Evolutionary conservation across 2,888 invertebrate genomes (phyloP).

Genomic region (Clepsis dumicolana): DNA sequence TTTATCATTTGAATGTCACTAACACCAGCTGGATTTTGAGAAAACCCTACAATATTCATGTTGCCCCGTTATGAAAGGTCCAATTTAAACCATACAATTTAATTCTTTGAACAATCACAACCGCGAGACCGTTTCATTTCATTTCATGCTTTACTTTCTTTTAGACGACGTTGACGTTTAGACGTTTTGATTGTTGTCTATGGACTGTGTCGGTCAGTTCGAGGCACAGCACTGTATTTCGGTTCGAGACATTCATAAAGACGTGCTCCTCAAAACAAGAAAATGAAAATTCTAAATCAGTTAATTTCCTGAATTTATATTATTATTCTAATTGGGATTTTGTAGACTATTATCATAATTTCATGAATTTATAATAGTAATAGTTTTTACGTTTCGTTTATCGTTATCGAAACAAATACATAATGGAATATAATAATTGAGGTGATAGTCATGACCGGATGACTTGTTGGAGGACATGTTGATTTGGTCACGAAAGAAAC

Average conservation of each 20-base stretch:
- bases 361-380: background rate
- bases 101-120: background rate
- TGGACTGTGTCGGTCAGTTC: conserved; percentile 6
- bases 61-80: conserved; percentile 17
- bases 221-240: conserved; percentile 6
- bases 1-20: conserved; percentile 51
- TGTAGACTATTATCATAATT: background rate
- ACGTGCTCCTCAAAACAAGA: background rate
- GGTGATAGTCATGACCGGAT: conserved; percentile 65
- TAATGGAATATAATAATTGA: background rate
- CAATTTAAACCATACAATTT: background rate
- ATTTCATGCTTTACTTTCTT: too few relatives aligned
- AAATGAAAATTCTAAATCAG: background rate
- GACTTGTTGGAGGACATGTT: conserved; percentile 81
- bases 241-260: conserved; percentile 17
- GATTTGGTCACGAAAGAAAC: conserved; percentile 78
- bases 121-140: conserved; percentile 47
- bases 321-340: background rate
- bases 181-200: conserved; percentile 15
- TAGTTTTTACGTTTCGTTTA: background rate
- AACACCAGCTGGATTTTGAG: conserved; percentile 48
- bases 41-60: conserved; percentile 64
- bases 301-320: background rate
- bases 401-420: background rate
- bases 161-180: too few relatives aligned